Base-by-base conservation (phyloP, 2,113 vertebrate genomes). In the Thalassarche chlororhynchos region DNA sequence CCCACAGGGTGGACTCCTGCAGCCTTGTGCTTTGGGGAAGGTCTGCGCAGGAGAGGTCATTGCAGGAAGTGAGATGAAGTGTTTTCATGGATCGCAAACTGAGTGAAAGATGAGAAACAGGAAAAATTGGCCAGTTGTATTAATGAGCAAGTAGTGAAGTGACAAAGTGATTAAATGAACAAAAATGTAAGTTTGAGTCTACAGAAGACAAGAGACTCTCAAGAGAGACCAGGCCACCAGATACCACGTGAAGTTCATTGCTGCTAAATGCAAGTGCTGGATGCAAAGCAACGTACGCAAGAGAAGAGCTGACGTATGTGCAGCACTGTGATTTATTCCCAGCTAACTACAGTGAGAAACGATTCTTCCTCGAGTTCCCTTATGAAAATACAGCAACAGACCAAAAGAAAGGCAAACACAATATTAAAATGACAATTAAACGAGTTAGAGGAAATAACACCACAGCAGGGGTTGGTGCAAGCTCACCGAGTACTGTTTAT, bases 401-500 rank as follows among this genome's bases (percentile, higher is more conserved):
- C 38, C 29, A 25, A 23, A 68, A 14, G 55, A 34, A 70, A 79
- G 46, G 74, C 40, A 82, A 74, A 40, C 3, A 7, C 17, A 25
- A 1, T 54, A 44, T 57, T 61, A 60, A 69, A 94, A 70, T 23
- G 15, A 60, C 75, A 78, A 9, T 34, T 15, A 60, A 36, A 58
- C 57, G 61, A 52, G 58, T 46, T 44, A 46, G 51, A 82, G 89
- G 74, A 74, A 85, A 29, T 20, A 3, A 52, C 12, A 26, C 16
- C 17, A 0, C 79, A 25, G 34, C 26, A 31, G 79, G 36, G 13
- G 12, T 3, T 17, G 54, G 15, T 8, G 62, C 0, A 3, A 46
- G 75, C 85, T 55, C 0, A 0, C 24, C 0, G 0, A 10, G 55
- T 32, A 3, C n/a, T 29, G n/a, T 19, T 40, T 3, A 0, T 14